A percentile compares a stretch with the other conserved stretches of the same genome.
Conservation (phyloP, 2,113 vertebrate species). For the Cromileptes altivelis region DNA sequence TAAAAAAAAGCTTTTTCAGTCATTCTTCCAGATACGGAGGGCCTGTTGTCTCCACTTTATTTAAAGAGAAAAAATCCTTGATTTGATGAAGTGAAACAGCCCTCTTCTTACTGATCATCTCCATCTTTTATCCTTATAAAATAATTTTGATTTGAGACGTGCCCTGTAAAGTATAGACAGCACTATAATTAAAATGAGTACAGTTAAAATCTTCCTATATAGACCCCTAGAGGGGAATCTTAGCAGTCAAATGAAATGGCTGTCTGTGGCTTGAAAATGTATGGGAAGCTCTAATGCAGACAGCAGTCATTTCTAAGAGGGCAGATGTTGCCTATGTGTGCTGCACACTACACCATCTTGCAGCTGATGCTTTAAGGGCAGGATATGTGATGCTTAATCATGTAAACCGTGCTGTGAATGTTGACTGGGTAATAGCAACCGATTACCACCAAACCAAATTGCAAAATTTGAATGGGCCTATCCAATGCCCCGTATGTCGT, state of each 20-base stretch:
- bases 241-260: conserved; percentile 30
- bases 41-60: not conserved
- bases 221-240: conserved; percentile 4
- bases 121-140: not conserved
- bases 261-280: conserved; percentile 12
- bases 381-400: conserved; percentile 6
- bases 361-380: conserved; percentile 9
- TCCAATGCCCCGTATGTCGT: too few relatives aligned
- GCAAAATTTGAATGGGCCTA: too few relatives aligned
- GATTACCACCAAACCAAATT: too few relatives aligned
- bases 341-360: conserved; percentile 18
- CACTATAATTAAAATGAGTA: conserved; percentile 21
- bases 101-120: conserved; percentile 1
- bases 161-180: conserved; percentile 1
- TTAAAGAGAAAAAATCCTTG: not conserved
- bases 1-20: too few relatives aligned
- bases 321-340: conserved; percentile 26
- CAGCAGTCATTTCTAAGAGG: conserved; percentile 16
- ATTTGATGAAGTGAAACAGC: not conserved
- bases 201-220: conserved; percentile 15
- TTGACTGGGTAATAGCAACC: not conserved
- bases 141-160: conserved; percentile 13
- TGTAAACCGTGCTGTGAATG: conserved; percentile 11
- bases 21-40: not conserved
- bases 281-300: conserved; percentile 17